Conservation (phyloP, 2,888 invertebrate genomes). For the Stegana nigrithorax region DNA sequence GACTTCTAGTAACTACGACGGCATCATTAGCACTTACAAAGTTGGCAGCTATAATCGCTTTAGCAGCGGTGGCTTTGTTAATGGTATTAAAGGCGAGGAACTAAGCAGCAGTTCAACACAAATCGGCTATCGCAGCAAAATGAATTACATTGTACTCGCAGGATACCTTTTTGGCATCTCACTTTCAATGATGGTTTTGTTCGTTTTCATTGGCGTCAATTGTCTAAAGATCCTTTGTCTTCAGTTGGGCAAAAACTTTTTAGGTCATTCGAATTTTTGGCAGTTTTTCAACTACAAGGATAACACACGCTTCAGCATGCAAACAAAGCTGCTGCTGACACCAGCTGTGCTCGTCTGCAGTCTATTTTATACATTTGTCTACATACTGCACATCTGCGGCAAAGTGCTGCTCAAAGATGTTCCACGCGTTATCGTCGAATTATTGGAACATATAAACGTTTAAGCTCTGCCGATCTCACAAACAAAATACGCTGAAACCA, state of each 20-base stretch:
- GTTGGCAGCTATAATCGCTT: no score
- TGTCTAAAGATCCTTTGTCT: slow-evolving; percentile 48
- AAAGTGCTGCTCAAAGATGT: slow-evolving; percentile 45
- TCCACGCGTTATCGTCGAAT: slow-evolving; percentile 39
- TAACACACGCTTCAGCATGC: slow-evolving; percentile 36
- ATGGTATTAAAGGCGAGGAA: no score
- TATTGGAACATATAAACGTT: no score
- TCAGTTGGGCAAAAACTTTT: slow-evolving; percentile 40
- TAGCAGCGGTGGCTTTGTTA: slow-evolving; percentile 6
- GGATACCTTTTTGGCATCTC: slow-evolving; percentile 49
- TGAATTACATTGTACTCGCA: slow-evolving; percentile 53
- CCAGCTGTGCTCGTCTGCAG: slow-evolving; percentile 44
- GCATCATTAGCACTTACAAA: no score
- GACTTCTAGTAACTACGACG: no score
- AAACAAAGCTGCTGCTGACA: slow-evolving; percentile 47
- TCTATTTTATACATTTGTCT: slow-evolving; percentile 44
- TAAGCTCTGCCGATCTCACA: no score
- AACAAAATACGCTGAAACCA: no score
- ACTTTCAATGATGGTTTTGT: slow-evolving; percentile 45
- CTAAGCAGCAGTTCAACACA: neutral
- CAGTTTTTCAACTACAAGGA: slow-evolving; percentile 53
- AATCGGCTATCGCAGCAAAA: slow-evolving; percentile 30
- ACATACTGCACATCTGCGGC: slow-evolving; percentile 38
- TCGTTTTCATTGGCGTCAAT: slow-evolving; percentile 44
- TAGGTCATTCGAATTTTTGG: slow-evolving; percentile 46